phyloP scores from a whole-genome alignment of 2,888 invertebrate species.

The Alsophila aescularia region DNA sequence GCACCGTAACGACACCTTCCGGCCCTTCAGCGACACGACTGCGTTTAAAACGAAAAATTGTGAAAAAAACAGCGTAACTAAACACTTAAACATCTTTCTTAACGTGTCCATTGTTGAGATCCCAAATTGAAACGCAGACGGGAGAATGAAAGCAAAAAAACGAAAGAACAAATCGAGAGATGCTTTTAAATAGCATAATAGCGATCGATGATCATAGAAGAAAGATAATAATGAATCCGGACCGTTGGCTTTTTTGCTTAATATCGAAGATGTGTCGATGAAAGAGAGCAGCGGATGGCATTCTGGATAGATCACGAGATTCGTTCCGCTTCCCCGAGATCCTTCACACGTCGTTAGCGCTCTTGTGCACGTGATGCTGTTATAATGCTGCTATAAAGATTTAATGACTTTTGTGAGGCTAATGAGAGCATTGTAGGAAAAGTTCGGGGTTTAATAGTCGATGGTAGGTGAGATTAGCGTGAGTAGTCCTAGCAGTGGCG shows the following conservation, averaged over 20 bases:
- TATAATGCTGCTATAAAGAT: slow-evolving; percentile 69
- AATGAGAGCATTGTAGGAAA: slow-evolving; percentile 79
- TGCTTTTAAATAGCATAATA: slow-evolving; percentile 84
- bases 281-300: slow-evolving; percentile 63
- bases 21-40: slow-evolving; percentile 78
- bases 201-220: slow-evolving; percentile 82
- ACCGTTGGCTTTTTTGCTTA: slow-evolving; percentile 71
- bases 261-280: slow-evolving; percentile 66
- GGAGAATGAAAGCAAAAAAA: slow-evolving; percentile 73
- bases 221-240: slow-evolving; percentile 81
- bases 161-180: slow-evolving; percentile 81
- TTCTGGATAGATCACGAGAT: slow-evolving; percentile 73
- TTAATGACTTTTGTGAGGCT: slow-evolving; percentile 77
- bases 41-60: slow-evolving; percentile 81
- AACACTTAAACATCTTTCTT: slow-evolving; percentile 84
- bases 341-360: slow-evolving; percentile 81
- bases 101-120: slow-evolving; percentile 76
- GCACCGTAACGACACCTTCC: slow-evolving; percentile 81
- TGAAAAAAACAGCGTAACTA: slow-evolving; percentile 82
- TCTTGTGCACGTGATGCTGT: slow-evolving; percentile 74
- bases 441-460: slow-evolving; percentile 63
- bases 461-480: slow-evolving; percentile 67
- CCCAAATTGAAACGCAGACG: slow-evolving; percentile 78
- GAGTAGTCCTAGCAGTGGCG: slow-evolving; percentile 40
- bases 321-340: slow-evolving; percentile 81